Conservation (phyloP, 2,113 vertebrate species). For the Chloropsis cyanopogon region DNA sequence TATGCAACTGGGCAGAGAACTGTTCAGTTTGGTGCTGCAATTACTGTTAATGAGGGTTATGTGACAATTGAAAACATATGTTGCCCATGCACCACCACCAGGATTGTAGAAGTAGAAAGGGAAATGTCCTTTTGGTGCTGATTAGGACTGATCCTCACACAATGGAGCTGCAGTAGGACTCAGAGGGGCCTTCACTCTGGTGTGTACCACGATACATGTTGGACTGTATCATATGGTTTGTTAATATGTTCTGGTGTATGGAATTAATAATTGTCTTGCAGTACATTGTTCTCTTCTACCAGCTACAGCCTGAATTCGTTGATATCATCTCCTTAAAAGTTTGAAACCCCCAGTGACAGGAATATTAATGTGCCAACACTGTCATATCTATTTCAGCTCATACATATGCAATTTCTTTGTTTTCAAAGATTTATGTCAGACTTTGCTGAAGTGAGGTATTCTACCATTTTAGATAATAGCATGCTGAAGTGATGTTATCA, state of each 20-base stretch:
- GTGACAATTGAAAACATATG: slow-evolving; percentile 68
- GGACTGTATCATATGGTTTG: neutral
- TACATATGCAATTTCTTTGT: slow-evolving; percentile 99
- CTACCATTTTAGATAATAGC: slow-evolving; percentile 99
- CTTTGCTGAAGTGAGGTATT: slow-evolving; percentile 98
- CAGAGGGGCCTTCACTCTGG: slow-evolving; percentile 11
- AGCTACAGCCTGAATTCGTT: slow-evolving; percentile 92
- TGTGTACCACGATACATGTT: neutral
- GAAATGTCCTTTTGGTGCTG: slow-evolving; percentile 27
- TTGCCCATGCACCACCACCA: slow-evolving; percentile 36
- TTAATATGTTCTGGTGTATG: slow-evolving; percentile 81
- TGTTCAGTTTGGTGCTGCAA: neutral
- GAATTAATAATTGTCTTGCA: slow-evolving; percentile 83
- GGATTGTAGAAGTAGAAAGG: slow-evolving; percentile 61
- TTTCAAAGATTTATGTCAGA: slow-evolving; percentile 99
- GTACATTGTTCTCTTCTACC: slow-evolving; percentile 85
- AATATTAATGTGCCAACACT: slow-evolving; percentile 99
- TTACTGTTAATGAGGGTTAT: slow-evolving; percentile 64
- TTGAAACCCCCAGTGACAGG: slow-evolving; percentile 99
- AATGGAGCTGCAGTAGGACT: slow-evolving; percentile 2
- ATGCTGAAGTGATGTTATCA: slow-evolving; percentile 99
- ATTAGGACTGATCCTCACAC: slow-evolving; percentile 14
- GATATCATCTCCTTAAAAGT: slow-evolving; percentile 98
- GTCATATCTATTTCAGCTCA: slow-evolving; percentile 99
- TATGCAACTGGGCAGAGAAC: slow-evolving; percentile 12